Evolutionary conservation across 2,888 invertebrate genomes (phyloP).

Genomic region (Ophion obscuratus): DNA sequence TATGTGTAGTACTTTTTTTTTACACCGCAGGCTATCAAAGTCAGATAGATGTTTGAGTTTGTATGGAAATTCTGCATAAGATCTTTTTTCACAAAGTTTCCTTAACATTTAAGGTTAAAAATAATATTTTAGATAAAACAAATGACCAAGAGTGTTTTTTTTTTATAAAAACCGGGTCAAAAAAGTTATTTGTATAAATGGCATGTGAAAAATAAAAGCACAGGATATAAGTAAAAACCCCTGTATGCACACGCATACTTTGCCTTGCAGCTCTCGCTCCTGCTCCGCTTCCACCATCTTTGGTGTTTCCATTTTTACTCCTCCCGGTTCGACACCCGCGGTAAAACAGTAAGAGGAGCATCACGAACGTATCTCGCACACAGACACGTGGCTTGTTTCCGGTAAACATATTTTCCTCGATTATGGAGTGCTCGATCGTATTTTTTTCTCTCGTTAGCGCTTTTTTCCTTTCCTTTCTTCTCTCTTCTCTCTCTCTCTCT

Average conservation of each 20-base stretch:
- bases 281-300: not conserved
- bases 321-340: not conserved
- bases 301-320: not conserved
- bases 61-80: too few species aligned
- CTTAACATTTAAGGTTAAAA: too few species aligned
- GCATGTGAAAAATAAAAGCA: too few species aligned
- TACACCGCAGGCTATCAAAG: not conserved
- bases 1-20: not conserved
- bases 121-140: not conserved
- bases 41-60: too few species aligned
- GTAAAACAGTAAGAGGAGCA: not conserved
- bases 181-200: too few species aligned
- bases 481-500: constrained; percentile 16
- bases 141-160: too few species aligned
- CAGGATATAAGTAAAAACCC: too few species aligned
- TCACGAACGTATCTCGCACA: constrained; percentile 6
- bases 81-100: too few species aligned
- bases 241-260: too few species aligned
- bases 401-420: constrained; percentile 18
- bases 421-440: constrained; percentile 11
- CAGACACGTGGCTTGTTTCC: not conserved
- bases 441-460: constrained; percentile 28
- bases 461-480: constrained; percentile 3
- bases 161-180: too few species aligned
- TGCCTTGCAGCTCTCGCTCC: constrained; percentile 2